A percentile compares a stretch with the other conserved stretches of the same genome.
phyloP scores from a whole-genome alignment of 2,797 vertebrate species.

The Typhlichthys eigenmanni region DNA sequence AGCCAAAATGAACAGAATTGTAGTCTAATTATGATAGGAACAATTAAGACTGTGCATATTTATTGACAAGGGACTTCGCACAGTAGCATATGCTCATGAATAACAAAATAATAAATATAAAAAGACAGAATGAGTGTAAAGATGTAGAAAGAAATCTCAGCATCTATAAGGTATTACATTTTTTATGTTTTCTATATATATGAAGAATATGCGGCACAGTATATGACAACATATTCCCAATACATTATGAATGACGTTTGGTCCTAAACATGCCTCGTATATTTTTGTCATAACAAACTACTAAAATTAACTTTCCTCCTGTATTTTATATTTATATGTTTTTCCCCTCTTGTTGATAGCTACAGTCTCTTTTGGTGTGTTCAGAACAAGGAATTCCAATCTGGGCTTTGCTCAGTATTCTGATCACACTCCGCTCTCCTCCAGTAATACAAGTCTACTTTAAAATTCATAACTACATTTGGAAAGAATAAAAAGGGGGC shows the following conservation, averaged over 20 bases:
- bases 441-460: constrained; percentile 83
- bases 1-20: constrained; percentile 76
- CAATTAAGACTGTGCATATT: constrained; percentile 76
- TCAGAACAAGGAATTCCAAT: constrained; percentile 79
- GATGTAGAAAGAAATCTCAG: constrained; percentile 23
- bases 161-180: constrained; percentile 28
- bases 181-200: neutral
- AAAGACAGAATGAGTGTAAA: constrained; percentile 24
- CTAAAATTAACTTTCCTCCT: neutral
- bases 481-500: constrained; percentile 81
- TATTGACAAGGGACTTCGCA: constrained; percentile 75
- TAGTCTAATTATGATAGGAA: constrained; percentile 71
- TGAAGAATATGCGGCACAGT: too few relatives aligned
- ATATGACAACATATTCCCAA: neutral
- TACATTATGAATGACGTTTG: neutral
- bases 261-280: neutral
- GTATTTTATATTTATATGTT: neutral
- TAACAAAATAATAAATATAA: constrained; percentile 49
- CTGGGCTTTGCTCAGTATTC: constrained; percentile 79
- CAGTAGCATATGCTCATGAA: constrained; percentile 77
- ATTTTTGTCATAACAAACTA: neutral
- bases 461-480: constrained; percentile 89
- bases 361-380: constrained; percentile 54
- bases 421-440: constrained; percentile 78
- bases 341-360: constrained; percentile 44